A percentile compares a stretch with the other conserved stretches of the same genome.
phyloP scores from a whole-genome alignment of 2,888 invertebrate genomes.

The Octonoba sinensis region DNA sequence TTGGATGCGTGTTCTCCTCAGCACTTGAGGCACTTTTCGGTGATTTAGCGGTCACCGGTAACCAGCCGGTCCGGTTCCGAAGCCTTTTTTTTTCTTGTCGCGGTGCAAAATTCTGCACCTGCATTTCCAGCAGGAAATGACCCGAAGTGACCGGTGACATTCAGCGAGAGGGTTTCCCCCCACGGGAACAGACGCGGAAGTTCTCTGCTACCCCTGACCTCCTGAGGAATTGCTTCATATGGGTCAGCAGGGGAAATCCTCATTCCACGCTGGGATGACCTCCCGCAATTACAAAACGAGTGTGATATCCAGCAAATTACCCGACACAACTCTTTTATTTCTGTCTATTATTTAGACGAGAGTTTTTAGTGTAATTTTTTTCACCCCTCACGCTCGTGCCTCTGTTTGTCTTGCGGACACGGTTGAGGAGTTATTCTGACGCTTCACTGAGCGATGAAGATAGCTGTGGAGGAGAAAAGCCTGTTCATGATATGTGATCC shows the following conservation, averaged over 20 bases:
- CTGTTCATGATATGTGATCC: no score
- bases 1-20: no score
- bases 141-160: constrained; percentile 47
- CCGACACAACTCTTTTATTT: constrained; percentile 7
- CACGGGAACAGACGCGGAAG: constrained; percentile 23
- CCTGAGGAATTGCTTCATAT: constrained; percentile 35
- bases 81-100: constrained; percentile 7
- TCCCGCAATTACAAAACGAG: constrained; percentile 1
- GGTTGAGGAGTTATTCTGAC: constrained; percentile 5
- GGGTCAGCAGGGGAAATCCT: constrained; percentile 48
- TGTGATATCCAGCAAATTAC: neutral
- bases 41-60: no score
- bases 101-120: constrained; percentile 17
- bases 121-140: constrained; percentile 49
- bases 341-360: constrained; percentile 11
- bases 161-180: constrained; percentile 7
- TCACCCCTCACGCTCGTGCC: neutral
- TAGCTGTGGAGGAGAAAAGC: no score
- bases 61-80: no score
- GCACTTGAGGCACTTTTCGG: no score
- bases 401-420: neutral
- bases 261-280: constrained; percentile 34
- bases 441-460: neutral
- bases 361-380: neutral
- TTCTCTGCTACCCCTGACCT: constrained; percentile 54